These are phyloP conservation scores for Drosophila incognita DNA, from an alignment of 2,888 invertebrate species.

Conservation along the genomic window DNA sequence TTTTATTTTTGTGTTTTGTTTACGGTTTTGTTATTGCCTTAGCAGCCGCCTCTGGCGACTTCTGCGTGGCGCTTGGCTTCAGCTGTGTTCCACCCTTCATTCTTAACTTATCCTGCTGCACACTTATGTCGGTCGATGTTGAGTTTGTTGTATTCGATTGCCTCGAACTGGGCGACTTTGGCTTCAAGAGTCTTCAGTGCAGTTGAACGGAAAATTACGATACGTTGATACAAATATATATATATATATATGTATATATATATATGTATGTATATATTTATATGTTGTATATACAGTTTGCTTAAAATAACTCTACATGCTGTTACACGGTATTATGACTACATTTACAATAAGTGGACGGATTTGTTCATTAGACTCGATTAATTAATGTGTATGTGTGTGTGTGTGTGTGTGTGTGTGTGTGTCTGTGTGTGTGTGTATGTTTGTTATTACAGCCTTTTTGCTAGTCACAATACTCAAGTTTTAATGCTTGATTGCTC, in stretches of 20 bases:
- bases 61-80: conserved; percentile 20
- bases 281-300: conserved; percentile 4
- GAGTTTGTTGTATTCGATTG: conserved; percentile 79
- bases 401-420: conserved; percentile 7
- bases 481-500: conserved; percentile 18
- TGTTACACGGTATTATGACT: conserved; percentile 23
- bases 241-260: conserved; percentile 6
- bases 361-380: conserved; percentile 28
- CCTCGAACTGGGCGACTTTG: conserved; percentile 67
- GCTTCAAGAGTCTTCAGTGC: conserved; percentile 72
- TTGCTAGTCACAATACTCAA: conserved; percentile 23
- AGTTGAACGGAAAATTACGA: conserved; percentile 44
- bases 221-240: conserved; percentile 20
- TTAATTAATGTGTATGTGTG: background rate
- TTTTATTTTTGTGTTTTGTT: conserved; percentile 26
- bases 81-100: conserved; percentile 43
- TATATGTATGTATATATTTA: conserved; percentile 18
- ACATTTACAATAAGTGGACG: conserved; percentile 44
- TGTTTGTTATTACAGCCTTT: conserved; percentile 36
- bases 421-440: conserved; percentile 12
- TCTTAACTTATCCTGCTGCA: conserved; percentile 68
- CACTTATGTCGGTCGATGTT: conserved; percentile 64
- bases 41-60: conserved; percentile 12
- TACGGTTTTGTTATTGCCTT: conserved; percentile 29
- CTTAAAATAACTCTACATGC: conserved; percentile 21